Evolutionary conservation across 2,113 vertebrate species (phyloP).

Genomic region (Sinocyclocheilus rhinocerous): DNA sequence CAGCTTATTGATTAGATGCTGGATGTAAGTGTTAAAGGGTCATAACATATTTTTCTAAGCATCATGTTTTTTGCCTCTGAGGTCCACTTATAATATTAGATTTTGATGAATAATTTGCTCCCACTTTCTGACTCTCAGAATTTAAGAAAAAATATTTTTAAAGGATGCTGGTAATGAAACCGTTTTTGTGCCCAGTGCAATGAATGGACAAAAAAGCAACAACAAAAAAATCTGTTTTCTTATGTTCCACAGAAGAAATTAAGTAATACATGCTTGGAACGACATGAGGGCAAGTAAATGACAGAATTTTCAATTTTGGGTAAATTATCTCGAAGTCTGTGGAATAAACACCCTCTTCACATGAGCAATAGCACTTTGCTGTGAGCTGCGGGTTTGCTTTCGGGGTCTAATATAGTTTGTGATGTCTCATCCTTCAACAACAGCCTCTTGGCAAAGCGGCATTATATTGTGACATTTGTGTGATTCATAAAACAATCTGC

Average conservation of each 20-base stretch:
- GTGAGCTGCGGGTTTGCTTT: not conserved
- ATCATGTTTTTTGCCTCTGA: not conserved
- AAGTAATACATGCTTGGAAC: not conserved
- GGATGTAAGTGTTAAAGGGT: not conserved
- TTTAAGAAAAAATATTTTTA: not conserved
- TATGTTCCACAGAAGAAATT: not conserved
- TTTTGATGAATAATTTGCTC: not conserved
- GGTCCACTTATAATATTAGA: not conserved
- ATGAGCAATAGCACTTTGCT: not conserved
- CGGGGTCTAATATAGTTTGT: not conserved
- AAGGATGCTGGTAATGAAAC: not conserved
- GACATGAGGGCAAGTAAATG: not conserved
- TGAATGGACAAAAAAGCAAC: not conserved
- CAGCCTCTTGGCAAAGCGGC: not conserved
- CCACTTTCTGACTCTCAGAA: not conserved
- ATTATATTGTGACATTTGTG: not conserved
- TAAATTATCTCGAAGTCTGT: not conserved
- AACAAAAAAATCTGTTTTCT: not conserved
- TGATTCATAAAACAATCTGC: slow-evolving; percentile 4
- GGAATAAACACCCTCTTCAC: not conserved
- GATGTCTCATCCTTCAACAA: slow-evolving; percentile 5
- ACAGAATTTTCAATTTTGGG: not conserved
- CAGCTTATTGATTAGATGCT: not conserved
- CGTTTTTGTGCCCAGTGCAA: not conserved
- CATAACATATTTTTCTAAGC: not conserved